These are phyloP conservation scores for Telmatochromis brachygnathus DNA, from an alignment of 2,113 vertebrate genomes.

Conservation along the genomic window DNA sequence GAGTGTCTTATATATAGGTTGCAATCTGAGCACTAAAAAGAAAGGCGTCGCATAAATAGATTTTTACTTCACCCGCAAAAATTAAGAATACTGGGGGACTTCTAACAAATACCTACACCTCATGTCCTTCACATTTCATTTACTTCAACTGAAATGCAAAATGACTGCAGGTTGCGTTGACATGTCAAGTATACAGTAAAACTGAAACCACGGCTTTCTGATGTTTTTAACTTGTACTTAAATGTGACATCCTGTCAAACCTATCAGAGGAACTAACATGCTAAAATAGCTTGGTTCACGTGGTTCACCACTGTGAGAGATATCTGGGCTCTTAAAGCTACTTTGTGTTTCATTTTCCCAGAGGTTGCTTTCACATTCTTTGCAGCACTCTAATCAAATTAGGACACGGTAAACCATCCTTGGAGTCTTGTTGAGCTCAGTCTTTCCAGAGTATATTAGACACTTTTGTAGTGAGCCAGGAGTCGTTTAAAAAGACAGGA, in stretches of 20 bases:
- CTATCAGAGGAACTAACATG: neutral
- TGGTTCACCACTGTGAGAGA: neutral
- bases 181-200: neutral
- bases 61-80: neutral
- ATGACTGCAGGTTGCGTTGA: neutral
- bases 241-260: neutral
- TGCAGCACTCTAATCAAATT: conserved; percentile 5
- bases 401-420: neutral
- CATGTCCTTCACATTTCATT: neutral
- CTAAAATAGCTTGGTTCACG: neutral
- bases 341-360: neutral
- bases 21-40: neutral
- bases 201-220: neutral
- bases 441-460: neutral
- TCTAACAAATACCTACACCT: neutral
- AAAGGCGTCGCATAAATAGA: neutral
- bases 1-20: neutral
- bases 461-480: neutral
- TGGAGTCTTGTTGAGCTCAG: neutral
- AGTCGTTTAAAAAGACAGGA: conserved; percentile 1
- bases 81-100: neutral
- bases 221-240: neutral
- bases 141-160: neutral
- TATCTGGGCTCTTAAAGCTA: neutral
- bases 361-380: neutral